Evolutionary conservation across 1,140 invertebrate species (phyloP), one percentile per base, ranked within the genome.

Genomic region (Euschistus heros): DNA sequence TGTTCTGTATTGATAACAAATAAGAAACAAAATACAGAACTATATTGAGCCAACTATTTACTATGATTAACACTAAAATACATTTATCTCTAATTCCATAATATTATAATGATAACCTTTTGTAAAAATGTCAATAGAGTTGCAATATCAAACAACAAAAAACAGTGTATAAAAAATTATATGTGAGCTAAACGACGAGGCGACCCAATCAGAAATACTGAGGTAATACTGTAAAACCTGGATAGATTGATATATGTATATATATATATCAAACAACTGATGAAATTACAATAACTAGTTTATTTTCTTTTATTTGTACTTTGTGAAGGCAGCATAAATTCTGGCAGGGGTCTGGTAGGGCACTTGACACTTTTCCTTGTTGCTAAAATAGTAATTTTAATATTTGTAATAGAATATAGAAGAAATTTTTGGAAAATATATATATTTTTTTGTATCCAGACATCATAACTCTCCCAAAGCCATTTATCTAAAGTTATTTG

Each of bases 311-410:
- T 63, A 66, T 66, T 66, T 66, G 65, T 66, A 66, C 65, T 66
- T 66, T 37, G 42, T 62, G 65, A 66, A 66, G 65, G 65, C 65
- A 66, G 65, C 65, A 63, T 66, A 66, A 66, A 66, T 66, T 61
- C 59, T 8, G 42, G 65, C 60, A 22, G 61, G 55, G 37, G 44
- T 52, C 33, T 42, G 15, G 59, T 2, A 33, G 59, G 59, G 55
- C n/a, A 24, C 33, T 65, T 42, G 7, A n/a, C 14, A 8, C 62
- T 2, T 13, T 63, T 24, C 20, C 20, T 20, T 24, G 15, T 42
- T 46, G 15, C 46, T 44, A 46, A 20, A 63, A 63, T 47, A 63
- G 44, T 42, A 27, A 46, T 18, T 18, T 46, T 33, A 5, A 26
- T 59, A 3, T 59, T 62, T 18, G 24, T 8, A 18, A 62, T 62